phyloP scores from a whole-genome alignment of 2,888 invertebrate species.

The Lingula anatina region DNA sequence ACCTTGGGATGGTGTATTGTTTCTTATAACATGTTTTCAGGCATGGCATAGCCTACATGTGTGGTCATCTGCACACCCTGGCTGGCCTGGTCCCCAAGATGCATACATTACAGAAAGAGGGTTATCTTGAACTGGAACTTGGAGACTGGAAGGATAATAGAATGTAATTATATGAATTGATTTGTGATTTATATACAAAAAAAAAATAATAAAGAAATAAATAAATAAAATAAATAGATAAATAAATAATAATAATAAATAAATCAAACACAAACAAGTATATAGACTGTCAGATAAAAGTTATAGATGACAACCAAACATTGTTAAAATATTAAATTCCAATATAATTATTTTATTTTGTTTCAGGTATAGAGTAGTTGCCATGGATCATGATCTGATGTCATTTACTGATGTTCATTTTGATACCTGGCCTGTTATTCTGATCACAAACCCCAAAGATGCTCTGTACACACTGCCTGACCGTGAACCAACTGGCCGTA shows the following conservation, averaged over 20 bases:
- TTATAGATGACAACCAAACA: no score
- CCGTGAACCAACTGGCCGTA: slow-evolving; percentile 67
- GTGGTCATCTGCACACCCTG: slow-evolving; percentile 84
- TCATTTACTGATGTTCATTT: slow-evolving; percentile 72
- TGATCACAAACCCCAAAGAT: slow-evolving; percentile 89
- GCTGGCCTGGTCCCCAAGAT: slow-evolving; percentile 74
- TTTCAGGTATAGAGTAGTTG: slow-evolving; percentile 69
- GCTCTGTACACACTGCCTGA: slow-evolving; percentile 68
- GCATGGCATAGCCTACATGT: slow-evolving; percentile 71
- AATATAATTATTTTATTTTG: no score
- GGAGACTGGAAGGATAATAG: slow-evolving; percentile 90
- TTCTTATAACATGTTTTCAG: slow-evolving; percentile 8
- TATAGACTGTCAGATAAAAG: no score
- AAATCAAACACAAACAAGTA: no score
- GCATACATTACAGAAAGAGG: slow-evolving; percentile 79
- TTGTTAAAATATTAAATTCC: no score
- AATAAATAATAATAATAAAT: no score
- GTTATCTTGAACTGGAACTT: slow-evolving; percentile 80
- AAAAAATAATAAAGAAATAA: no score
- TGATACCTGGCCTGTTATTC: slow-evolving; percentile 70
- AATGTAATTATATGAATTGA: slow-evolving; percentile 58
- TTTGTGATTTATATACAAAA: no score
- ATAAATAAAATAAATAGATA: no score
- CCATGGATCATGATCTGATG: slow-evolving; percentile 84
- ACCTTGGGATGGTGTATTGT: no score